Evolutionary conservation across 2,888 invertebrate species (phyloP), one percentile per base, ranked within the genome.

Genomic region (Harmothoe impar): DNA sequence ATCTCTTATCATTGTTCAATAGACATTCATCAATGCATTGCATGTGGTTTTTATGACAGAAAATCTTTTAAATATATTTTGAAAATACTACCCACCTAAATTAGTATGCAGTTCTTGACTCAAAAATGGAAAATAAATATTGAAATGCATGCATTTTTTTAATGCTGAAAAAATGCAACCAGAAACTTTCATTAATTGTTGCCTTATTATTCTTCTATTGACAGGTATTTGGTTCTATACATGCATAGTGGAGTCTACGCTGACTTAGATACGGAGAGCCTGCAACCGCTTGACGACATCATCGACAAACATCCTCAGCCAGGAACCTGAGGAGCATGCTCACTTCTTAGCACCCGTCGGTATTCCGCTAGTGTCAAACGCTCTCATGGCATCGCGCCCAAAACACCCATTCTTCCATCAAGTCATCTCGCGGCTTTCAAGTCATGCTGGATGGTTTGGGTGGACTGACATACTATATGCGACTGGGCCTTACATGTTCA

Each of bases 241-340:
- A 94, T 94, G 85, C 95, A 93, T 93, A 95, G 95, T 33, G 95
- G 95, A 5, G 92, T 95, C 0, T 95, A 95, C 92, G 94, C 94
- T 0, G 95, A 95, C 91, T 92, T 95, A 93, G 95, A 95, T 88
- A 93, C 95, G 92, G 95, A 95, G 91, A 93, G 94, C 90, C 91
- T 95, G 12, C 92, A 93, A 88, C 93, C 94, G 15, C 62, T 95
- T 17, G 94, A 94, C 29, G 31, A 51, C 3, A 52, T 91, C 31
- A 25, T 89, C 20, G 0, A 33, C 23, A 31, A 86, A 23, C 90
- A 92, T 92, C 29, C 35, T 92, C 17, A 91, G 91, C 62, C 91
- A 92, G 90, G 92, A 92, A 52, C 92, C 92, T 0, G 54, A 72
- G 29, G 92, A 91, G 51, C 92, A 92, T 68, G 91, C 91, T 1